Evolutionary conservation across 2,888 invertebrate species (phyloP).

Genomic region (Amphipoea oculea): DNA sequence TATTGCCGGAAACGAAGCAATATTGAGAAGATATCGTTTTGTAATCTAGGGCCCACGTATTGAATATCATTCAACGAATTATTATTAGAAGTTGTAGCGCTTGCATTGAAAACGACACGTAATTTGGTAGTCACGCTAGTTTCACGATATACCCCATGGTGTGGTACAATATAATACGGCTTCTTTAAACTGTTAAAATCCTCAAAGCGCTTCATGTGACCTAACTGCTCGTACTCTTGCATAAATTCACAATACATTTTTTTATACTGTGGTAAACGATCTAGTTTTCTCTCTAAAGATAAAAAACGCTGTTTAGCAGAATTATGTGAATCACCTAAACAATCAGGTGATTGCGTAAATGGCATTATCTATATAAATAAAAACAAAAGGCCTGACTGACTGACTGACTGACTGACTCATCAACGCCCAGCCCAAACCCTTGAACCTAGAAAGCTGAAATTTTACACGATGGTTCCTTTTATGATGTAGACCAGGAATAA

Average conservation of each 20-base stretch:
- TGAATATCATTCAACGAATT: neutral
- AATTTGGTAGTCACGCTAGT: neutral
- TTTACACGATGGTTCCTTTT: too few relatives aligned
- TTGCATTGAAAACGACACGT: neutral
- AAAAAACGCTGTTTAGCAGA: neutral
- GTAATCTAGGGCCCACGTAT: neutral
- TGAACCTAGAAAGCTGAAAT: too few relatives aligned
- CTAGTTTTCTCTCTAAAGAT: neutral
- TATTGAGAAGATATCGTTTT: neutral
- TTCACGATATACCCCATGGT: neutral
- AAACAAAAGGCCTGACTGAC: too few relatives aligned
- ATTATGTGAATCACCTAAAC: neutral
- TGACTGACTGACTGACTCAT: too few relatives aligned
- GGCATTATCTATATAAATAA: too few relatives aligned
- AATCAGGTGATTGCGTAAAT: neutral
- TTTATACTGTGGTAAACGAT: constrained; percentile 6
- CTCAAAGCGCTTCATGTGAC: neutral
- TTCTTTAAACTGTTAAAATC: neutral
- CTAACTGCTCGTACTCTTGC: neutral
- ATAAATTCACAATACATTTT: constrained; percentile 3
- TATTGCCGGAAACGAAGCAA: too few relatives aligned
- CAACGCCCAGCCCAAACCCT: too few relatives aligned
- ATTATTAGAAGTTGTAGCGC: neutral
- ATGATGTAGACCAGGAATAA: too few relatives aligned
- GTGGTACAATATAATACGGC: neutral